A percentile compares a stretch with the other conserved stretches of the same genome.
Conservation (phyloP, 2,888 invertebrate species). For the Helleia helle region DNA sequence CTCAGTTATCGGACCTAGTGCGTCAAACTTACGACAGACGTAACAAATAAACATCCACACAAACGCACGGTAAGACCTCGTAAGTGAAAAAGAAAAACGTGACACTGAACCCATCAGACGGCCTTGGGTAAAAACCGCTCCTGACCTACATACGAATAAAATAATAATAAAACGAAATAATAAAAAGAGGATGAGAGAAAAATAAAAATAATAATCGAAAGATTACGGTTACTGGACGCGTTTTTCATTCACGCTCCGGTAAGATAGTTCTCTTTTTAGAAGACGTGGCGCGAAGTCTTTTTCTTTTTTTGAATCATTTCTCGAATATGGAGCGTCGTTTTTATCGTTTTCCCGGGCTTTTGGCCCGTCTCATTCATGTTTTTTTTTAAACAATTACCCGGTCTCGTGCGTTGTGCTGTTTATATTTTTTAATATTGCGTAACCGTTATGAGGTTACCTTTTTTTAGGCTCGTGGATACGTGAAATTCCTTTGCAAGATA, state of each 20-base stretch:
- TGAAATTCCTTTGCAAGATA: conserved; percentile 4
- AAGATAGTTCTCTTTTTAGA: conserved; percentile 71
- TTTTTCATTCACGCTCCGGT: conserved; percentile 70
- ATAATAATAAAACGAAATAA: conserved; percentile 60
- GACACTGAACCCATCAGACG: conserved; percentile 27
- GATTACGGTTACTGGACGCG: conserved; percentile 64
- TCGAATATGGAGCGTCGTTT: conserved; percentile 70
- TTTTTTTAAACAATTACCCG: conserved; percentile 51
- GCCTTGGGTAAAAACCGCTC: conserved; percentile 65
- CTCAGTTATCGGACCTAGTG: too few relatives aligned
- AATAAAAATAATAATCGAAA: conserved; percentile 68
- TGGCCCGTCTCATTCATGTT: conserved; percentile 50
- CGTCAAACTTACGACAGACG: too few relatives aligned
- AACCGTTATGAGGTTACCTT: conserved; percentile 23
- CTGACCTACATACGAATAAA: conserved; percentile 71
- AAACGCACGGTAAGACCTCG: too few relatives aligned
- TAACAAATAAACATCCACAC: too few relatives aligned
- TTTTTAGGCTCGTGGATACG: conserved; percentile 16
- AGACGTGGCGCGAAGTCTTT: conserved; percentile 38
- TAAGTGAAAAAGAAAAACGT: conserved; percentile 15
- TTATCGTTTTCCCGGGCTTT: conserved; percentile 65
- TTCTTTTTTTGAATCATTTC: conserved; percentile 70
- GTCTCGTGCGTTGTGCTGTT: conserved; percentile 31
- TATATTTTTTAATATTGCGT: conserved; percentile 34
- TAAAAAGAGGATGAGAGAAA: conserved; percentile 44